These are phyloP conservation scores for Chlorodrepanis virens DNA, from an alignment of 2,113 vertebrate species.

Conservation along the genomic window DNA sequence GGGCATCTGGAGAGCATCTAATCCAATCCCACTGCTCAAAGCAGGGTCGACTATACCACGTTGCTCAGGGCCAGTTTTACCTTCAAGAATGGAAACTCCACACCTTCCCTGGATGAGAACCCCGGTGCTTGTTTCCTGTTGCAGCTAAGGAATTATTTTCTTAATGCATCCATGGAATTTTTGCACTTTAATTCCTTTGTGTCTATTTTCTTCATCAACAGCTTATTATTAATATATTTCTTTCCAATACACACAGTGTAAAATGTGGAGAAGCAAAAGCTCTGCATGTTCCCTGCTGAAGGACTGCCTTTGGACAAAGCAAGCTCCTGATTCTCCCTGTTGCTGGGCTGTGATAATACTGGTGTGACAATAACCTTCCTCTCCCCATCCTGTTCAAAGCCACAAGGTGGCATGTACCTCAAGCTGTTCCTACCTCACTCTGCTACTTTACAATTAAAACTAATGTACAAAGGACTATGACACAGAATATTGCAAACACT, in stretches of 20 bases:
- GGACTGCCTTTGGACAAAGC: neutral
- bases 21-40: neutral
- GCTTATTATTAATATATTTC: neutral
- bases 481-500: neutral
- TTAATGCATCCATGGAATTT: neutral
- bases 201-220: neutral
- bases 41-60: fast-evolving
- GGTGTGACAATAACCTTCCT: neutral
- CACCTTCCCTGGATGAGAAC: neutral
- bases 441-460: neutral
- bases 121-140: neutral
- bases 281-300: neutral
- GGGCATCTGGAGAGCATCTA: neutral
- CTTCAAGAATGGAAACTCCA: neutral
- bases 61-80: neutral
- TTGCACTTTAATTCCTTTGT: neutral
- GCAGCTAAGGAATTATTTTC: neutral
- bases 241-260: neutral
- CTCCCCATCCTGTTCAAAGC: neutral
- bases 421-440: neutral
- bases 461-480: neutral
- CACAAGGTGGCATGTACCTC: conserved; percentile 36
- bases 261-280: neutral
- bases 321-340: neutral
- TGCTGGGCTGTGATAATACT: neutral